These are phyloP conservation scores for Metopolophium dirhodum DNA, from an alignment of 1,140 invertebrate species.

Conservation along the genomic window DNA sequence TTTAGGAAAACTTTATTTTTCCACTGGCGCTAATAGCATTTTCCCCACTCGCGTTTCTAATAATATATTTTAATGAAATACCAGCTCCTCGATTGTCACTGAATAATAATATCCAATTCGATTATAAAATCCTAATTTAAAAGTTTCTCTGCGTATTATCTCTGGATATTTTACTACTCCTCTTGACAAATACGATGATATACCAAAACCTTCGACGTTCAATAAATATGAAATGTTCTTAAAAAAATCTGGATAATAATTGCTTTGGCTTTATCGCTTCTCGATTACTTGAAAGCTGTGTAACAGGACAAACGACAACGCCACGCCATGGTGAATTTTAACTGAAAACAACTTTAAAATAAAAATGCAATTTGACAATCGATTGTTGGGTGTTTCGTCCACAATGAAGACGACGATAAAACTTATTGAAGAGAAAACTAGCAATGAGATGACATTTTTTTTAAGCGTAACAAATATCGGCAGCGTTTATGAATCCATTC, in stretches of 20 bases:
- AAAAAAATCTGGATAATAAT: not conserved
- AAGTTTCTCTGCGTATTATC: not conserved
- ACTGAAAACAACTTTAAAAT: not conserved
- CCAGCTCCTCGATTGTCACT: not conserved
- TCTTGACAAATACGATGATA: not conserved
- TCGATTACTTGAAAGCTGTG: not conserved
- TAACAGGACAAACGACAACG: not conserved
- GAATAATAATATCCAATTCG: slow-evolving; percentile 8
- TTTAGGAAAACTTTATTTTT: slow-evolving; percentile 7
- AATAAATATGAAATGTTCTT: not conserved
- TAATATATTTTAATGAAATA: slow-evolving; percentile 10
- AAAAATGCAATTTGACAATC: not conserved
- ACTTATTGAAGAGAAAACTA: not conserved
- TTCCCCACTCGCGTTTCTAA: not conserved
- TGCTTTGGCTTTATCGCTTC: not conserved
- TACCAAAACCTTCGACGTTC: not conserved
- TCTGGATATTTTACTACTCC: not conserved
- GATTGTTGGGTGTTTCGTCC: not conserved
- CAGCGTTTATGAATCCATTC: not conserved
- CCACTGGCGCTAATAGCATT: not conserved
- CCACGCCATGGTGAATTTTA: not conserved
- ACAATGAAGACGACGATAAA: not conserved
- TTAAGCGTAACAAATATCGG: not conserved
- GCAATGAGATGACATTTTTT: not conserved
- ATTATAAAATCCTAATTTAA: not conserved